Percentiles rank a stretch among this genome's conserved stretches.
phyloP scores from a whole-genome alignment of 2,113 vertebrate species.

The Podilymbus podiceps region DNA sequence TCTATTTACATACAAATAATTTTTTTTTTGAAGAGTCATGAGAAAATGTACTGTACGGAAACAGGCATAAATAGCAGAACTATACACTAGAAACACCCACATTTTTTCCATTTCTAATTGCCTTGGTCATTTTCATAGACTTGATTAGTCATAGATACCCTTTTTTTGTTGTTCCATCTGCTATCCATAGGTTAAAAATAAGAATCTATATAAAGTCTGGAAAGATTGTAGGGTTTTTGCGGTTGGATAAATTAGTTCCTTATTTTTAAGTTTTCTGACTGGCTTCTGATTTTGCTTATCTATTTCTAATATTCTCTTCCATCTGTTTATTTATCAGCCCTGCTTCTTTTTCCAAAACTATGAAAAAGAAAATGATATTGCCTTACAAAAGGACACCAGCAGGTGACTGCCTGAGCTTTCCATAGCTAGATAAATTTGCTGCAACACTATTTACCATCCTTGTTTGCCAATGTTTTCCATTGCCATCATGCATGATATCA shows the following conservation, averaged over 20 bases:
- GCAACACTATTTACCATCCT: background rate
- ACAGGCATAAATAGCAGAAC: background rate
- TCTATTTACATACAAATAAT: background rate
- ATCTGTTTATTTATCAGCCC: background rate
- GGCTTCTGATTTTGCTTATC: background rate
- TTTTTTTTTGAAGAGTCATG: background rate
- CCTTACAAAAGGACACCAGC: background rate
- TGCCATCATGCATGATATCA: background rate
- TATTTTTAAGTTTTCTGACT: background rate
- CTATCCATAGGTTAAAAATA: constrained; percentile 9
- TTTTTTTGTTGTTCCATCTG: background rate
- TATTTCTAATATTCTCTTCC: background rate
- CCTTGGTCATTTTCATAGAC: background rate
- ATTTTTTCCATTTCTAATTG: background rate
- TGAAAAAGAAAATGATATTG: background rate
- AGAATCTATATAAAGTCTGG: background rate
- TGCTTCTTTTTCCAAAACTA: background rate
- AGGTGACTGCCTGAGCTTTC: background rate
- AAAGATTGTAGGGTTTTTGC: background rate
- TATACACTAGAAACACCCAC: background rate
- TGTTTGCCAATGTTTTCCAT: background rate
- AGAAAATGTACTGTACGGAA: background rate
- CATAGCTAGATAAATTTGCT: background rate
- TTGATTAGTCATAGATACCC: background rate
- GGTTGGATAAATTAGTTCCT: background rate